Conservation (phyloP, 2,888 invertebrate species). For the Drosophila melanocephala region DNA sequence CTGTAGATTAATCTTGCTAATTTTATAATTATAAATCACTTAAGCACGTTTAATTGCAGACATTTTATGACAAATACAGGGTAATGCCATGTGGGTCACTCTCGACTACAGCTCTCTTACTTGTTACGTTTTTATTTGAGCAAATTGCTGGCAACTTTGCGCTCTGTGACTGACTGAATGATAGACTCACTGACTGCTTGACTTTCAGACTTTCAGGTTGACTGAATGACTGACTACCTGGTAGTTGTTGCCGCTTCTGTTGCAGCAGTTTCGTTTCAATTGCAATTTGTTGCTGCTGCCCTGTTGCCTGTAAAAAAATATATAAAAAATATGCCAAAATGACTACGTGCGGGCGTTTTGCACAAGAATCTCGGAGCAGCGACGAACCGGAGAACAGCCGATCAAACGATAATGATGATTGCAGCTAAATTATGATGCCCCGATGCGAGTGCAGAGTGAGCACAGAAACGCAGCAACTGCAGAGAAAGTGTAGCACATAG, state of each 20-base stretch:
- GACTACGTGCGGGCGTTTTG: conserved; percentile 80
- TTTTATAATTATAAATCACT: background rate
- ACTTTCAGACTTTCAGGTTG: conserved; percentile 63
- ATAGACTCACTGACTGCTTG: conserved; percentile 76
- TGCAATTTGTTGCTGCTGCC: conserved; percentile 55
- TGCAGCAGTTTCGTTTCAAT: conserved; percentile 49
- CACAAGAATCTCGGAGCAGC: conserved; percentile 54
- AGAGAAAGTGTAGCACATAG: conserved; percentile 71
- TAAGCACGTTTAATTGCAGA: background rate
- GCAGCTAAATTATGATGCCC: conserved; percentile 84
- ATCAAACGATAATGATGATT: conserved; percentile 84
- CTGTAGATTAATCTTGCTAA: background rate
- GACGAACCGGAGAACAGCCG: conserved; percentile 50
- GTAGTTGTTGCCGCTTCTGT: conserved; percentile 58
- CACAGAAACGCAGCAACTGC: conserved; percentile 32
- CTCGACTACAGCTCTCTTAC: background rate
- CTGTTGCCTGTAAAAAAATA: conserved; percentile 23
- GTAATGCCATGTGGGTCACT: background rate
- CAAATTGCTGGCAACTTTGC: conserved; percentile 81
- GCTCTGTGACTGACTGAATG: conserved; percentile 78
- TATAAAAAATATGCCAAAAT: conserved; percentile 62
- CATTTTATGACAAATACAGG: background rate
- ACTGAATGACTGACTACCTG: conserved; percentile 75
- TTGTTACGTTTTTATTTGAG: conserved; percentile 80
- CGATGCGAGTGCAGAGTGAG: conserved; percentile 46